These are phyloP conservation scores for Ommatoiulus sabulosus DNA, from an alignment of 2,888 invertebrate genomes.

Conservation along the genomic window DNA sequence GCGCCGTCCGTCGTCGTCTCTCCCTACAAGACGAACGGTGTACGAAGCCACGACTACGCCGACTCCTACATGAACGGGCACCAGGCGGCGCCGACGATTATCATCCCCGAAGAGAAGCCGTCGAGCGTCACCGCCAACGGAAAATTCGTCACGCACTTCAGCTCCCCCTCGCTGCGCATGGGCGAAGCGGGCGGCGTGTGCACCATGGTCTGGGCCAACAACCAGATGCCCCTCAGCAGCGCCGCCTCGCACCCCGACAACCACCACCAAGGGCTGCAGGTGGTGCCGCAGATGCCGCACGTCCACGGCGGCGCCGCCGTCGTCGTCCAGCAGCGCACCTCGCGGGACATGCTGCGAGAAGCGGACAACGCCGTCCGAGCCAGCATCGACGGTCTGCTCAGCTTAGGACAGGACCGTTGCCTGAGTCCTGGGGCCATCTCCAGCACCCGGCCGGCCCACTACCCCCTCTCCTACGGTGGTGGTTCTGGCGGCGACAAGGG, in stretches of 20 bases:
- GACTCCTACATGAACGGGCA: conserved; percentile 68
- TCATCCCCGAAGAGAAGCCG: conserved; percentile 54
- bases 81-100: conserved; percentile 37
- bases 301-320: conserved; percentile 2
- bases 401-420: conserved; percentile 65
- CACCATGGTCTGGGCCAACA: conserved; percentile 78
- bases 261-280: background rate
- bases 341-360: conserved; percentile 69
- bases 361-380: conserved; percentile 63
- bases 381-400: conserved; percentile 66
- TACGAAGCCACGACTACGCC: conserved; percentile 78
- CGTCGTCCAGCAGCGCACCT: conserved; percentile 62
- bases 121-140: conserved; percentile 59
- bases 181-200: conserved; percentile 88
- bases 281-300: background rate
- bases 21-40: conserved; percentile 72
- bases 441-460: conserved; percentile 25
- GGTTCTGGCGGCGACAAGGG: conserved; percentile 41
- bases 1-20: conserved; percentile 45
- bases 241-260: conserved; percentile 59
- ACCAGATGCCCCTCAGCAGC: conserved; percentile 69
- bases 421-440: conserved; percentile 60
- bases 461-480: background rate
- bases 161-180: conserved; percentile 88
- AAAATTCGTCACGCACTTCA: conserved; percentile 56